Percentiles rank a stretch among this genome's conserved stretches.
Conservation (phyloP, 2,888 invertebrate genomes). For the Heliconius sara region DNA sequence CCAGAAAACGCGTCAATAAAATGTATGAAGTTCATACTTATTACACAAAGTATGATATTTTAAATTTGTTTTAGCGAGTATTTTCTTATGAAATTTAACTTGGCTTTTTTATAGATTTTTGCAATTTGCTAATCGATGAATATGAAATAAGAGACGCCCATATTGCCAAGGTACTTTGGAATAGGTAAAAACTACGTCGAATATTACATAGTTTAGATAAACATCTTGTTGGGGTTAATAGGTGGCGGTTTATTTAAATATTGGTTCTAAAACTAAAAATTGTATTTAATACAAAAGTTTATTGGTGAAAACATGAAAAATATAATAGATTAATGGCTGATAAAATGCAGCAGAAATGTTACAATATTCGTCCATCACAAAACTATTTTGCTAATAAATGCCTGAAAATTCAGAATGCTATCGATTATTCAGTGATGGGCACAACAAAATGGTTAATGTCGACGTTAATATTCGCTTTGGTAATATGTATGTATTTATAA, state of each 20-base stretch:
- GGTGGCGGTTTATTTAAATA: slow-evolving; percentile 82
- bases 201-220: slow-evolving; percentile 58
- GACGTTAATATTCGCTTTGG: slow-evolving; percentile 72
- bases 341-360: slow-evolving; percentile 84
- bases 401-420: slow-evolving; percentile 81
- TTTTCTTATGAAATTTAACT: neutral
- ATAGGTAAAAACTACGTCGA: slow-evolving; percentile 48
- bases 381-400: slow-evolving; percentile 83
- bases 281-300: slow-evolving; percentile 85
- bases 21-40: neutral
- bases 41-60: too few species aligned
- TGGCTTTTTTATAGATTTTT: neutral
- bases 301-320: slow-evolving; percentile 85
- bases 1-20: neutral
- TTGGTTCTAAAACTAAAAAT: slow-evolving; percentile 84
- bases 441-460: slow-evolving; percentile 83
- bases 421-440: slow-evolving; percentile 73
- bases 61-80: too few species aligned
- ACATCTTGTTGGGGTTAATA: slow-evolving; percentile 77
- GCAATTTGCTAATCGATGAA: neutral
- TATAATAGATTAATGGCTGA: slow-evolving; percentile 85
- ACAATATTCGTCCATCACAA: slow-evolving; percentile 83
- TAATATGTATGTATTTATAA: slow-evolving; percentile 64
- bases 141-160: slow-evolving; percentile 17
- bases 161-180: slow-evolving; percentile 34